phyloP scores from a whole-genome alignment of 2,888 invertebrate species.

The Mythimna pallens region DNA sequence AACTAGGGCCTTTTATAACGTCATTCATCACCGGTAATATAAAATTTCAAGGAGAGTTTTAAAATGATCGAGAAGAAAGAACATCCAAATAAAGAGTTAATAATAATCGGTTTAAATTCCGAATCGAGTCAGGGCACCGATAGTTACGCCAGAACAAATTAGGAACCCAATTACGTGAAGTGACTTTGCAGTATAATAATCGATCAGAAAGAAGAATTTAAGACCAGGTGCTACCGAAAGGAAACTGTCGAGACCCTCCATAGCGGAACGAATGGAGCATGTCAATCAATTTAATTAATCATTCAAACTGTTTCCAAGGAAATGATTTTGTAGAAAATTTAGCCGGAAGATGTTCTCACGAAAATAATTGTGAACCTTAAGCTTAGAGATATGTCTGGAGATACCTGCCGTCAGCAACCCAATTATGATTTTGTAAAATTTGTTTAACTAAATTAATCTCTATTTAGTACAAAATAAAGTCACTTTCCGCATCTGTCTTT shows the following conservation, averaged over 20 bases:
- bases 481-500: too few species aligned
- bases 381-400: not conserved
- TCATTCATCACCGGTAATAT: conserved; percentile 61
- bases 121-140: conserved; percentile 67
- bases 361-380: conserved; percentile 11
- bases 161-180: conserved; percentile 85
- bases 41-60: conserved; percentile 57
- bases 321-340: conserved; percentile 70
- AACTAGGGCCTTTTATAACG: conserved; percentile 58
- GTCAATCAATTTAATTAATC: conserved; percentile 89
- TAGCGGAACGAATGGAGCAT: conserved; percentile 84
- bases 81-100: conserved; percentile 69
- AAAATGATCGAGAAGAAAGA: conserved; percentile 64
- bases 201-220: conserved; percentile 79
- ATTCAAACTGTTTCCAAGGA: conserved; percentile 78
- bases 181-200: conserved; percentile 87
- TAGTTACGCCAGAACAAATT: conserved; percentile 80
- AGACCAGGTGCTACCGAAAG: conserved; percentile 83
- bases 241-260: conserved; percentile 81
- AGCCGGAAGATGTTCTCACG: conserved; percentile 47
- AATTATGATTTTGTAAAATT: too few species aligned
- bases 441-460: too few species aligned
- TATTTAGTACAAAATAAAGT: too few species aligned
- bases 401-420: too few species aligned
- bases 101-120: conserved; percentile 78